phyloP scores from a whole-genome alignment of 92 coral and sea anemone species.

The Paramuricea clavata region DNA sequence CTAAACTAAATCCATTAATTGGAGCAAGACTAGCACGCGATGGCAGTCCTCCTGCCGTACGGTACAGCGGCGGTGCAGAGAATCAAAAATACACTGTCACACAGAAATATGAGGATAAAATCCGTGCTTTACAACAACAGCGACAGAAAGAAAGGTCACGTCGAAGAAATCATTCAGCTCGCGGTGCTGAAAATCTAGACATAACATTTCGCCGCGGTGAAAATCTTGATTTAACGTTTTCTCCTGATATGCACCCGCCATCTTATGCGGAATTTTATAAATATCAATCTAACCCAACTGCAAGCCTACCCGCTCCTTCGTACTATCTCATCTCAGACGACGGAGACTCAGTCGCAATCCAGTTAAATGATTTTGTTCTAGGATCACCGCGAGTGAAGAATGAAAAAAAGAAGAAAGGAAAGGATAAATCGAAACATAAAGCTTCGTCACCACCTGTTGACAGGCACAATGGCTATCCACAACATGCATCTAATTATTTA shows the following conservation, averaged over 20 bases:
- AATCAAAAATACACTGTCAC: conserved; percentile 8
- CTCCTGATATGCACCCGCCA: not conserved
- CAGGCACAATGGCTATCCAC: not conserved
- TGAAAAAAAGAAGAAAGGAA: conserved; percentile 19
- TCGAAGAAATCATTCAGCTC: conserved; percentile 40
- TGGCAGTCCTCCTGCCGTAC: conserved; percentile 20
- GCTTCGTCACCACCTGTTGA: conserved; percentile 42
- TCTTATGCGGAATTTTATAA: not conserved
- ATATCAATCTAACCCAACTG: not conserved
- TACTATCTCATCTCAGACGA: conserved; percentile 40
- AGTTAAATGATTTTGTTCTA: conserved; percentile 39
- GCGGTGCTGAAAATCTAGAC: conserved; percentile 13
- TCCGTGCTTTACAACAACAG: conserved; percentile 44
- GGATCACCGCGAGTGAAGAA: conserved; percentile 7
- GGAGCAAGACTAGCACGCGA: conserved; percentile 39
- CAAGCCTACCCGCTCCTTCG: conserved; percentile 9
- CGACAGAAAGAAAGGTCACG: conserved; percentile 42
- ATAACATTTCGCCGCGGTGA: not conserved
- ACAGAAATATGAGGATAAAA: conserved; percentile 42
- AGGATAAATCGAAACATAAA: not conserved
- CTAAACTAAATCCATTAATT: conserved; percentile 43
- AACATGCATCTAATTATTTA: conserved; percentile 18
- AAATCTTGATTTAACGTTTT: conserved; percentile 6
- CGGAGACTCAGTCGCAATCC: conserved; percentile 43
- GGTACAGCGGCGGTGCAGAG: conserved; percentile 9